Evolutionary conservation across 2,797 vertebrate genomes (phyloP), one percentile per base, ranked within the genome.

Genomic region (Monodelphis domestica): DNA sequence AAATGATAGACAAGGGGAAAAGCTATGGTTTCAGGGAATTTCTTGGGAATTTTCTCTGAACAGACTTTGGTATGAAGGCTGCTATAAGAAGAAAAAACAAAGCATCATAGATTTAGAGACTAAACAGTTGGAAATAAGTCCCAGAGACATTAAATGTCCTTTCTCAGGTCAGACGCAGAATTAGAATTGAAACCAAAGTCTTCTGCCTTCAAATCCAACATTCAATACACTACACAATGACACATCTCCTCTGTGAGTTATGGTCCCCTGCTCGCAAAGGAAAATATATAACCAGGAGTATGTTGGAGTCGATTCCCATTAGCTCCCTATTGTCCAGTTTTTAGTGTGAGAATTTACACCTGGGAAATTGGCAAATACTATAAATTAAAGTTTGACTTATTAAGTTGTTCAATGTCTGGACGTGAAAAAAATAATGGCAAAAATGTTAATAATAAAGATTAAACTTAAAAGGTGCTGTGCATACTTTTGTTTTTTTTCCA

Each of bases 1-100:
- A 51, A 87, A 6, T 0, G 1, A 30, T 1, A 1, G 24, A n/a
- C 57, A 12, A 56, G 53, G 55, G 14, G 21, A 0, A 5, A n/a
- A 88, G 26, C 70, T 90, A 29, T 17, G 52, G 90, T 7, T 88
- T 50, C 56, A 38, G 89, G 78, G 57, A 53, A 24, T 17, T 52
- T 38, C 29, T 84, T 2, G 2, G 57, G 87, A 87, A 30, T 33
- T 28, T 93, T 52, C 91, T 87, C 50, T 56, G 63, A 70, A 70
- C 5, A 4, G 21, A 17, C 33, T n/a, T 38, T 38, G 14, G 33
- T 70, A n/a, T 70, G 59, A 70, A 70, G 14, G 59, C 33, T n/a
- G 54, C 30, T 30, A 45, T 3, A 50, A 56, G 56, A 87, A 91
- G 59, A 11, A 51, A 33, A 33, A 78, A n/a, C n/a, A 78, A 21